Evolutionary conservation across 2,797 vertebrate species (phyloP).

Genomic region (Acrossocheilus wenchowensis): DNA sequence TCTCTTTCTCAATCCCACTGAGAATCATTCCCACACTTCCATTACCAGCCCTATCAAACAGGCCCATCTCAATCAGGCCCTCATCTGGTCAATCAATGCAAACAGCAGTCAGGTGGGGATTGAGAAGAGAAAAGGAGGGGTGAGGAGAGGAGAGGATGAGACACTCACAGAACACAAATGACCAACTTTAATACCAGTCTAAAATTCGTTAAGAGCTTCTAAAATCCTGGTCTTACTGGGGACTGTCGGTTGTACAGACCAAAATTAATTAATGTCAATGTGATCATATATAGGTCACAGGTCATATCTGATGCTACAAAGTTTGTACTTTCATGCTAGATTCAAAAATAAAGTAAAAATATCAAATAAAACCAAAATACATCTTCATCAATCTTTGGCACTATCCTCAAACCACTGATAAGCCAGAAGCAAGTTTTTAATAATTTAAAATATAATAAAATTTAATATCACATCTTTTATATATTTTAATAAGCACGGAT

Average conservation of each 20-base stretch:
- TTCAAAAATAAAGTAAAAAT: not conserved
- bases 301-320: not conserved
- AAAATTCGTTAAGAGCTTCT: not conserved
- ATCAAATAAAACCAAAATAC: not conserved
- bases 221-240: not conserved
- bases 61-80: conserved; percentile 70
- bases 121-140: conserved; percentile 61
- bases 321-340: not conserved
- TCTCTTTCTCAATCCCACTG: conserved; percentile 57
- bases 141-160: conserved; percentile 12
- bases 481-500: too few relatives aligned
- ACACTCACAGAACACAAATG: conserved; percentile 42
- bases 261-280: not conserved
- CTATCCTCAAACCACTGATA: not conserved
- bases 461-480: too few relatives aligned
- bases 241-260: not conserved
- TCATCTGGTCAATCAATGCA: conserved; percentile 75
- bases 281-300: not conserved
- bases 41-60: conserved; percentile 64
- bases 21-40: conserved; percentile 65
- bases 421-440: too few relatives aligned
- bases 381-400: too few relatives aligned
- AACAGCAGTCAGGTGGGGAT: conserved; percentile 67
- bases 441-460: too few relatives aligned
- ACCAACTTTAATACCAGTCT: conserved; percentile 26